phyloP scores from a whole-genome alignment of 1,140 invertebrate genomes.

The Tetranychus cinnabarinus region DNA sequence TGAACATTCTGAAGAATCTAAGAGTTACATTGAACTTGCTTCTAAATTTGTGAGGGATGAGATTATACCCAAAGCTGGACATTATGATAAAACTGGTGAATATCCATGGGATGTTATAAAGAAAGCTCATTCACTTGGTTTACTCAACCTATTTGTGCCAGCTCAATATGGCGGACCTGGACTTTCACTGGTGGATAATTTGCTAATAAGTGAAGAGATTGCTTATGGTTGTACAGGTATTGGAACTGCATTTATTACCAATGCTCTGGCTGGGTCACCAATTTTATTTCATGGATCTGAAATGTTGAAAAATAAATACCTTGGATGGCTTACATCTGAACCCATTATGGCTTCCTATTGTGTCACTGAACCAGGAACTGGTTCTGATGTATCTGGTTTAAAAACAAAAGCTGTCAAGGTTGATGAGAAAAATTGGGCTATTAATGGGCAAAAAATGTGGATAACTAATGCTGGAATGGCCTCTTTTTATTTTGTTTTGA shows the following conservation, averaged over 20 bases:
- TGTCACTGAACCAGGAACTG: constrained; percentile 75
- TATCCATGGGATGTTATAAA: constrained; percentile 87
- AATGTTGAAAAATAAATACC: constrained; percentile 75
- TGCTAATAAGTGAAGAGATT: constrained; percentile 24
- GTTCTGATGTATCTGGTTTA: constrained; percentile 65
- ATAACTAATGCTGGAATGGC: constrained; percentile 93
- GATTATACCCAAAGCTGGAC: constrained; percentile 63
- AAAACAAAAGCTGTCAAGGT: constrained; percentile 80
- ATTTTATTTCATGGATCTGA: constrained; percentile 58
- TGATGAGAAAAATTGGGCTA: constrained; percentile 64
- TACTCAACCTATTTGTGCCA: constrained; percentile 68
- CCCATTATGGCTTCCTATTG: constrained; percentile 69
- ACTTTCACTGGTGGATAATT: constrained; percentile 20
- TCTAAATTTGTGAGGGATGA: constrained; percentile 75
- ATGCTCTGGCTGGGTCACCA: constrained; percentile 43
- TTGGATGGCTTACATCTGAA: constrained; percentile 58
- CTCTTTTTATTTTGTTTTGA: constrained; percentile 85
- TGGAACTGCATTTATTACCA: constrained; percentile 26
- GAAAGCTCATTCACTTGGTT: constrained; percentile 66
- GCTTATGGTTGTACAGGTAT: constrained; percentile 29
- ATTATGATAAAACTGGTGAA: constrained; percentile 61
- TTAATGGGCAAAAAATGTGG: constrained; percentile 97
- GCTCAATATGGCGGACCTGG: constrained; percentile 25
- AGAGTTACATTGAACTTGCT: constrained; percentile 61
- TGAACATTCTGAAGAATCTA: constrained; percentile 41